phyloP scores from a whole-genome alignment of 2,797 vertebrate genomes.

The Nasua narica region DNA sequence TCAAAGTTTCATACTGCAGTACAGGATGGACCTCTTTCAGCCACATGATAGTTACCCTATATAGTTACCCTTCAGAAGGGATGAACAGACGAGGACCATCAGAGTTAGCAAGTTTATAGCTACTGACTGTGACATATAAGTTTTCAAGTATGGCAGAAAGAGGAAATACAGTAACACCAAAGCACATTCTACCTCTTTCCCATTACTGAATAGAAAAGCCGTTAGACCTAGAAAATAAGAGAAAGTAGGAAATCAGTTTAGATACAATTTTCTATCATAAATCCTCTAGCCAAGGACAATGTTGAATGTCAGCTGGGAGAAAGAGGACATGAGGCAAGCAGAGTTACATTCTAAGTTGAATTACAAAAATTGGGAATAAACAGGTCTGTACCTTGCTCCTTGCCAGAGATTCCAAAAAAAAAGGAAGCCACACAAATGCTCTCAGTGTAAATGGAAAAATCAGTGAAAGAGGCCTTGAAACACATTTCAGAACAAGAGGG shows the following conservation, averaged over 20 bases:
- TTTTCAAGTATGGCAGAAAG: background rate
- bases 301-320: rapidly evolving
- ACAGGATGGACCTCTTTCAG: background rate
- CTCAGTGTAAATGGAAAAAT: background rate
- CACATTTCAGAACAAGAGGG: background rate
- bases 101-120: background rate
- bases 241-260: background rate
- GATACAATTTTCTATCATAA: background rate
- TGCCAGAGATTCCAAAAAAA: background rate
- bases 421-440: background rate
- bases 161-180: background rate
- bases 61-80: background rate
- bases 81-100: background rate
- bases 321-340: background rate
- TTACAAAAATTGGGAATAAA: background rate
- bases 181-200: background rate
- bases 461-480: background rate
- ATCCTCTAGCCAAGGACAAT: background rate
- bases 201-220: background rate
- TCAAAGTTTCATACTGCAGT: background rate
- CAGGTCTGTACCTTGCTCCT: background rate
- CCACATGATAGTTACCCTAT: background rate
- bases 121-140: background rate
- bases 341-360: background rate
- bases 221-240: background rate